Conservation (phyloP, 2,113 vertebrate species). For the Scortum barcoo region DNA sequence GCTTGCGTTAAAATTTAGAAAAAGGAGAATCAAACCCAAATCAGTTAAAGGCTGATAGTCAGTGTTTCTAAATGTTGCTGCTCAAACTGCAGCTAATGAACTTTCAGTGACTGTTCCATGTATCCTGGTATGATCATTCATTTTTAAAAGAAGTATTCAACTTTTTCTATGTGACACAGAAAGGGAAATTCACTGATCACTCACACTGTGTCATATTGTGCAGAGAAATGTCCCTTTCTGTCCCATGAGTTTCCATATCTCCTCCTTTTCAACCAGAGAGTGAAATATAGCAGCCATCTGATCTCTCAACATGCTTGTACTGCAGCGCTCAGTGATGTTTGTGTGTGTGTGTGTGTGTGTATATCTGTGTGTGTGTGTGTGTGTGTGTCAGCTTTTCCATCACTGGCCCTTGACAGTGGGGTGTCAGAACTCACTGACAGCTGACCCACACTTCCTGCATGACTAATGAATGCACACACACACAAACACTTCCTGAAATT, state of each 20-base stretch:
- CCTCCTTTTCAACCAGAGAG: not conserved
- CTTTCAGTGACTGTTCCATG: not conserved
- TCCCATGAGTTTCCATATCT: not conserved
- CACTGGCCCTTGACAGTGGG: conserved; percentile 75
- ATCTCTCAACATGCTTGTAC: conserved; percentile 43
- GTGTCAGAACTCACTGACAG: conserved; percentile 76
- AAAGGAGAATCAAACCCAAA: too few relatives aligned
- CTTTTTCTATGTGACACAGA: not conserved
- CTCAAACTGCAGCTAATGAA: not conserved
- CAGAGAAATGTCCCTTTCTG: conserved; percentile 1
- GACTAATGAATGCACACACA: conserved; percentile 63
- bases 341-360: conserved; percentile 31
- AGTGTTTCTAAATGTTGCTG: not conserved
- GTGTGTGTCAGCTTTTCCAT: conserved; percentile 63
- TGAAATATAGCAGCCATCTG: conserved; percentile 36
- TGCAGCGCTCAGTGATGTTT: conserved; percentile 19
- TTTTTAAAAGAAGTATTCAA: too few relatives aligned
- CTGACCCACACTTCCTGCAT: conserved; percentile 71
- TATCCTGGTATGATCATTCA: too few relatives aligned
- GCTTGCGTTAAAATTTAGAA: too few relatives aligned
- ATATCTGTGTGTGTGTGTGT: conserved; percentile 49
- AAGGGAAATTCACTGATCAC: not conserved
- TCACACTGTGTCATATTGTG: not conserved
- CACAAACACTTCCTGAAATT: conserved; percentile 15
- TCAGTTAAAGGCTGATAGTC: too few relatives aligned